Base-by-base conservation (phyloP, 2,888 invertebrate genomes). In the Polylopha cassiicola region DNA sequence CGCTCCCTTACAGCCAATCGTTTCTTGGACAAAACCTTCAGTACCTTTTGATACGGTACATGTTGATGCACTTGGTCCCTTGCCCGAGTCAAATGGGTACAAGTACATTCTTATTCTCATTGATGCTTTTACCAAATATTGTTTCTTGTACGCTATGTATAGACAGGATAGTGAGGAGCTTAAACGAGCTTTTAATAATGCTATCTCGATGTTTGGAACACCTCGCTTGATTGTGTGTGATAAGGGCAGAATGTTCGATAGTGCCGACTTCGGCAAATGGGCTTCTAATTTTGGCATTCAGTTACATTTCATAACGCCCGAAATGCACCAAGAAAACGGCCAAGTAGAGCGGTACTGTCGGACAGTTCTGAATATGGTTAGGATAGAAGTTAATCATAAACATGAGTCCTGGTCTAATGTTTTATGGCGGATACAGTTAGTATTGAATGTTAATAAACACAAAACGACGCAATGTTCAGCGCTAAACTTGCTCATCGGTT, bases 11-110 rank as follows among this genome's bases (percentile, higher is more conserved):
- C 41, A 41, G 21, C 7, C 22, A 2, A 24, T 41, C 9, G 22
- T 11, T 2, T 44, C 36, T 10, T 39, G 29, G 44, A 14, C 16
- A 3, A 39, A 39, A 21, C 30, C 30, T 3, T 3, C 10, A 5
- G n/a, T 4, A 7, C 30, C 30, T n/a, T 30, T 30, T 20, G 18
- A 10, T 10, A 20, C 20, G 2, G 20, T 30, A 3, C 30, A 30
- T 7, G 11, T 6, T 3, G 10, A 30, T 13, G 30, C 20, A 2
- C 14, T 47, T 3, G 50, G 50, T 1, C 45, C 42, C 1, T 15
- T 47, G 4, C 34, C 43, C n/a, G 26, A 22, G 3, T 49, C 48
- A 3, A 30, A 49, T 3, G 48, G 46, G 4, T 45, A 11, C 15
- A 44, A 39, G 14, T 47, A 24, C 10, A 23, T 51, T 1, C 24